Percentiles rank a stretch among this genome's conserved stretches.
Evolutionary conservation across 2,888 invertebrate species (phyloP).

Genomic region (Frankliniella fusca): DNA sequence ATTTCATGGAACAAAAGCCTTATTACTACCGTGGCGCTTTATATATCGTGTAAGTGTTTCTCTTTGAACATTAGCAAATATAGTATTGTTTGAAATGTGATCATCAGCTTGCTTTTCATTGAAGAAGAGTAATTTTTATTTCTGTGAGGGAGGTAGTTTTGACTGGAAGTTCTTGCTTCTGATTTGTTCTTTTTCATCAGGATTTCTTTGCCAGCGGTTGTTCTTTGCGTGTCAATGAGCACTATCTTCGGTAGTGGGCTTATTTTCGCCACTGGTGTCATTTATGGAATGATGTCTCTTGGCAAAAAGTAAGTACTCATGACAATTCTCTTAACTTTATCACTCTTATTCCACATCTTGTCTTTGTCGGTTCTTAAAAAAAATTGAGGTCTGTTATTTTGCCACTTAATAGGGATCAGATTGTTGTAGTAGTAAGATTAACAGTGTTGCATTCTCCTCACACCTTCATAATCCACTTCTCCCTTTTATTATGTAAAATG

Average conservation of each 20-base stretch:
- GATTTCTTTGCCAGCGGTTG: slow-evolving; percentile 71
- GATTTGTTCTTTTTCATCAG: slow-evolving; percentile 49
- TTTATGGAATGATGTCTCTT: slow-evolving; percentile 92
- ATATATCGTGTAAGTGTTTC: slow-evolving; percentile 71
- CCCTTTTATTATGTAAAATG: background rate
- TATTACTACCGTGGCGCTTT: slow-evolving; percentile 84
- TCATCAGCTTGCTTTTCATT: background rate
- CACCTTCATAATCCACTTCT: no score
- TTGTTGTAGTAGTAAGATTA: no score
- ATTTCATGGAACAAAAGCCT: slow-evolving; percentile 76
- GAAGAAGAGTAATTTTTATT: background rate
- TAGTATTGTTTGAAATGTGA: slow-evolving; percentile 19
- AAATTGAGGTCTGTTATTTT: no score
- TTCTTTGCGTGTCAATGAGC: slow-evolving; percentile 68
- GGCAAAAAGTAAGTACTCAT: slow-evolving; percentile 81
- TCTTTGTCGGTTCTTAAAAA: no score
- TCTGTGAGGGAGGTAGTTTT: background rate
- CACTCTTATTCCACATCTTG: no score
- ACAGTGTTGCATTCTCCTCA: no score
- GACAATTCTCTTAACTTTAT: no score
- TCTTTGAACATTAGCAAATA: slow-evolving; percentile 15
- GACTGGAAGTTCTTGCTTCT: background rate
- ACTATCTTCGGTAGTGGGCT: slow-evolving; percentile 83
- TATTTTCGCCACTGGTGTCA: slow-evolving; percentile 80
- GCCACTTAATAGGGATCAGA: no score